phyloP scores from a whole-genome alignment of 1,140 invertebrate species.

The Saxidomus purpurata region DNA sequence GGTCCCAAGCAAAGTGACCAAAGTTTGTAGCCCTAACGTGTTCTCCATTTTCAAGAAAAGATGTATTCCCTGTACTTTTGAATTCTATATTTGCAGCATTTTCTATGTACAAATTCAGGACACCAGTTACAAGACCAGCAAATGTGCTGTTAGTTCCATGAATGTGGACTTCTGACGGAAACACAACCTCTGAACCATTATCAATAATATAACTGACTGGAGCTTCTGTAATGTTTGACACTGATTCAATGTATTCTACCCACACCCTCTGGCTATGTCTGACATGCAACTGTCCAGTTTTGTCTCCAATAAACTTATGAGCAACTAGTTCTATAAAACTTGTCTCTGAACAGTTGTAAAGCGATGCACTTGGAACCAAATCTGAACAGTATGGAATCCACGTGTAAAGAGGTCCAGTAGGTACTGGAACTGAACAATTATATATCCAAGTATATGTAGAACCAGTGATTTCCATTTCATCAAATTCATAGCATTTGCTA shows the following conservation, averaged over 20 bases:
- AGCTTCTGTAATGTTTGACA: slow-evolving; percentile 79
- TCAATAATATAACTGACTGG: slow-evolving; percentile 80
- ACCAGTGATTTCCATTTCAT: slow-evolving; percentile 80
- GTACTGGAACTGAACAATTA: slow-evolving; percentile 61
- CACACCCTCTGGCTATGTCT: slow-evolving; percentile 72
- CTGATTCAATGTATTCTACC: slow-evolving; percentile 78
- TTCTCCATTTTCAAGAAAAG: slow-evolving; percentile 74
- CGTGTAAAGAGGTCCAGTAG: background rate
- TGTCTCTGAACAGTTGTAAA: background rate
- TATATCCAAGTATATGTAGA: slow-evolving; percentile 75
- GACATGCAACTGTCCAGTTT: slow-evolving; percentile 79
- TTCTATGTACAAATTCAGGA: slow-evolving; percentile 77
- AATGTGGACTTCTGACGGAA: slow-evolving; percentile 77
- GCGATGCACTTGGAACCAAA: background rate
- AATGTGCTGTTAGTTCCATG: slow-evolving; percentile 79
- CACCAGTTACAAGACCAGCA: slow-evolving; percentile 76
- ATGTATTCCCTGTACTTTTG: slow-evolving; percentile 77
- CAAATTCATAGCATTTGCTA: slow-evolving; percentile 73
- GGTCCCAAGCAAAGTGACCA: slow-evolving; percentile 76
- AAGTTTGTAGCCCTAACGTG: slow-evolving; percentile 62
- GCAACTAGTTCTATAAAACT: slow-evolving; percentile 68
- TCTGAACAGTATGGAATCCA: background rate
- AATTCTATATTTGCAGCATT: slow-evolving; percentile 67
- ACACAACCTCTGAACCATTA: slow-evolving; percentile 73
- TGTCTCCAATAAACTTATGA: slow-evolving; percentile 80